Conservation (phyloP, 2,797 vertebrate genomes). For the Lindbergichthys nudifrons region DNA sequence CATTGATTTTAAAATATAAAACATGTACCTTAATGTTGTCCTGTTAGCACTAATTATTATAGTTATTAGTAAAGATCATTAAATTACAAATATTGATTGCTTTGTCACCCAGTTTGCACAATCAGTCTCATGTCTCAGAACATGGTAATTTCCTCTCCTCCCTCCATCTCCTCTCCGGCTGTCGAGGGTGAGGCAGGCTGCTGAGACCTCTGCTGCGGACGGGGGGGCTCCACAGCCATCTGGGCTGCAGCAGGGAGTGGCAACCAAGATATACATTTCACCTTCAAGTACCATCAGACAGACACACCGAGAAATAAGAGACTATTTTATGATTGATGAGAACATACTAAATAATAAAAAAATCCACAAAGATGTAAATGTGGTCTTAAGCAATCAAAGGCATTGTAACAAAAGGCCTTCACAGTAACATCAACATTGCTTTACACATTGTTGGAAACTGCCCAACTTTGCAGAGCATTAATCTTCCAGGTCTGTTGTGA, state of each 20-base stretch:
- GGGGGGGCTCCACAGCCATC: conserved; percentile 66
- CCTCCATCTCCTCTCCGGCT: conserved; percentile 59
- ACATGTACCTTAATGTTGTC: not conserved
- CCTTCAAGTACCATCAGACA: conserved; percentile 20
- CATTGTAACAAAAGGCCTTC: not conserved
- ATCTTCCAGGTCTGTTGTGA: conserved; percentile 27
- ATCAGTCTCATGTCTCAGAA: conserved; percentile 34
- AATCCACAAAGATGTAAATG: conserved; percentile 1
- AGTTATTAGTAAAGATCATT: not conserved
- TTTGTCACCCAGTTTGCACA: conserved; percentile 33
- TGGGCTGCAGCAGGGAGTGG: conserved; percentile 71
- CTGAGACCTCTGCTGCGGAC: conserved; percentile 58
- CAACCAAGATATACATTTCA: conserved; percentile 33
- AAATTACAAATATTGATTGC: conserved; percentile 29
- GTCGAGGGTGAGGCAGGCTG: conserved; percentile 65
- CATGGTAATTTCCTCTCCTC: conserved; percentile 57
- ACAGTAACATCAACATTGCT: not conserved
- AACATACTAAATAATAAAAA: not conserved
- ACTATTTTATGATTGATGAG: not conserved
- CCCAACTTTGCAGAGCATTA: conserved; percentile 9
- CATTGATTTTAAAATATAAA: not conserved
- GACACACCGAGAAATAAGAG: conserved; percentile 11
- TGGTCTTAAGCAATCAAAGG: conserved; percentile 24
- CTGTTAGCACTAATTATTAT: not conserved
- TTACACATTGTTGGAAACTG: not conserved